Evolutionary conservation across 2,797 vertebrate species (phyloP).

Genomic region (Perodicticus potto): DNA sequence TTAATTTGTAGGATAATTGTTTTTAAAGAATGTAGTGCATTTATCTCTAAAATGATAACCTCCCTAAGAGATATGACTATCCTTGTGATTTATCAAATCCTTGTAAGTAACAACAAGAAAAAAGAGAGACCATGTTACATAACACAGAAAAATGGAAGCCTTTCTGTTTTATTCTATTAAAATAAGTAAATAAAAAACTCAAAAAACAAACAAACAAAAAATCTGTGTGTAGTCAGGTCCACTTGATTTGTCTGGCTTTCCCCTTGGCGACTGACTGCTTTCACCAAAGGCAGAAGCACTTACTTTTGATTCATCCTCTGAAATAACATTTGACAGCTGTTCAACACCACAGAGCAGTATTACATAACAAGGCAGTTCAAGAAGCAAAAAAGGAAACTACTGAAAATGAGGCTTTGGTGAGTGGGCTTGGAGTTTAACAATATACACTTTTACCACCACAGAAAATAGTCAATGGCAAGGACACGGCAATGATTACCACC

Average conservation of each 20-base stretch:
- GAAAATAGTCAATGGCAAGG: neutral
- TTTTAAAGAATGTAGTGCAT: conserved; percentile 1
- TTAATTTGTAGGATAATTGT: neutral
- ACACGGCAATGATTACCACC: neutral
- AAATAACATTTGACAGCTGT: conserved; percentile 66
- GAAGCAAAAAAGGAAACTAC: conserved; percentile 49
- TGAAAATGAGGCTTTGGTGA: conserved; percentile 58
- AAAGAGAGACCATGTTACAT: conserved; percentile 44
- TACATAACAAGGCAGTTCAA: conserved; percentile 72
- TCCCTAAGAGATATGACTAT: neutral
- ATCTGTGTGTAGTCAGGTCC: neutral
- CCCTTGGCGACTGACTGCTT: conserved; percentile 19
- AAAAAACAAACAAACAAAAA: neutral
- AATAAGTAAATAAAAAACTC: neutral
- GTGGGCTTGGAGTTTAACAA: neutral
- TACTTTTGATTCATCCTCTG: conserved; percentile 25
- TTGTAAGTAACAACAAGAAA: conserved; percentile 33
- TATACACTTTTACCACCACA: neutral
- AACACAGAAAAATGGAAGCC: conserved; percentile 66
- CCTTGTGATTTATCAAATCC: conserved; percentile 35
- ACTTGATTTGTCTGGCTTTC: neutral
- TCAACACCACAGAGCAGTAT: conserved; percentile 26
- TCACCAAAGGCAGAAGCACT: neutral
- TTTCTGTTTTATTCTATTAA: neutral
- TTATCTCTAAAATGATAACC: conserved; percentile 56